Evolutionary conservation across 2,888 invertebrate genomes (phyloP), one percentile per base, ranked within the genome.

Genomic region (Chymomyza procnemis): DNA sequence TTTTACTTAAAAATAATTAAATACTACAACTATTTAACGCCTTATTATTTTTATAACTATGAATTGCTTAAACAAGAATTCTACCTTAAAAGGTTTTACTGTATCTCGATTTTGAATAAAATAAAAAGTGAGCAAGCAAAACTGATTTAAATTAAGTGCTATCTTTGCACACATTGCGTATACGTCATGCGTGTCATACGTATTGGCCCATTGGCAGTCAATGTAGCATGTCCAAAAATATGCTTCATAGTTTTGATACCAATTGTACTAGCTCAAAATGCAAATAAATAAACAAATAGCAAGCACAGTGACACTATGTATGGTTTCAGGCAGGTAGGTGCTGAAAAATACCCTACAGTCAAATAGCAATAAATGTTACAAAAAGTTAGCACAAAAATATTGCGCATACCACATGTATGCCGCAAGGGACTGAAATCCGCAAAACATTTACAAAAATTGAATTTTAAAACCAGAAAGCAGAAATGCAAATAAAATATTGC

Each of bases 381-480:
- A 4, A 30, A 46, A 48, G 4, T 1, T 26, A 26, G 6, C 6
- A 48, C 3, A 41, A 41, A 71, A 74, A 76, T 74, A 72, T 75
- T 65, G 61, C 79, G 63, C 74, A 86, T 79, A 70, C 78, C 83
- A 70, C 77, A 73, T 66, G 74, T 73, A 67, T 64, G 60, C 48
- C 34, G 12, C 18, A 9, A 26, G 48, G 34, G 12, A 41, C 9
- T 41, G 12, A 74, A 65, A 66, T 75, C 80, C 79, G 72, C 78
- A 78, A 80, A 83, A 80, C 85, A 80, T 80, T 80, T 85, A 85
- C 69, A 85, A 79, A 85, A 80, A 79, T 41, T 79, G 80, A 71
- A 82, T 85, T 80, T 69, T 71, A 67, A 80, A 85, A 80, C 82
- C 34, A 41, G 34, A 41, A 41, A 41, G 34, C 34, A 41, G 12